Percentiles rank a stretch among this genome's conserved stretches.
Evolutionary conservation across 2,113 vertebrate genomes (phyloP).

Genomic region (Athene cunicularia): DNA sequence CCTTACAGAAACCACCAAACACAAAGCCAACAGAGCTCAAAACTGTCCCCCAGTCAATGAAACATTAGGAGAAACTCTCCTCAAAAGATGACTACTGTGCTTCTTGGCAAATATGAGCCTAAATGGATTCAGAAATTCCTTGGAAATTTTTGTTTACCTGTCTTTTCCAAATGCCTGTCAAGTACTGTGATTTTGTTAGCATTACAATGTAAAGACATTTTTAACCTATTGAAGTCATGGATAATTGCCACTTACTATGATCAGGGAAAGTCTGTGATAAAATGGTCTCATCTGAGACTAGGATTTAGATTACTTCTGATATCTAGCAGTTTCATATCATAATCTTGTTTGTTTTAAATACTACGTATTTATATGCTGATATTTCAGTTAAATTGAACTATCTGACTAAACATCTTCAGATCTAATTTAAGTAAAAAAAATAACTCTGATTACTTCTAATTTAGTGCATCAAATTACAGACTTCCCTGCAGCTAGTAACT

Average conservation of each 20-base stretch:
- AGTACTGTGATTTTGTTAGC: background rate
- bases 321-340: background rate
- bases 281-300: background rate
- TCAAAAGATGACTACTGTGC: background rate
- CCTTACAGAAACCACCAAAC: background rate
- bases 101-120: background rate
- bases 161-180: background rate
- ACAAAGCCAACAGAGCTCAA: background rate
- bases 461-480: background rate
- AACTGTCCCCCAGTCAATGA: background rate
- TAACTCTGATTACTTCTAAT: background rate
- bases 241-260: background rate
- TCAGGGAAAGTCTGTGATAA: background rate
- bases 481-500: background rate
- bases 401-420: background rate
- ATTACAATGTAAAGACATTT: background rate
- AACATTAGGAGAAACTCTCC: background rate
- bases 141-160: background rate
- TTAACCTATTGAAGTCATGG: background rate
- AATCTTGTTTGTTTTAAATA: background rate
- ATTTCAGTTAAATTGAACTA: background rate
- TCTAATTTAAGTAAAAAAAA: background rate
- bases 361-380: background rate
- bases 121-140: background rate
- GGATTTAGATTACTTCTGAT: background rate